These are phyloP conservation scores for Drosophila hydei DNA, from an alignment of 1,140 invertebrate species.

Conservation along the genomic window DNA sequence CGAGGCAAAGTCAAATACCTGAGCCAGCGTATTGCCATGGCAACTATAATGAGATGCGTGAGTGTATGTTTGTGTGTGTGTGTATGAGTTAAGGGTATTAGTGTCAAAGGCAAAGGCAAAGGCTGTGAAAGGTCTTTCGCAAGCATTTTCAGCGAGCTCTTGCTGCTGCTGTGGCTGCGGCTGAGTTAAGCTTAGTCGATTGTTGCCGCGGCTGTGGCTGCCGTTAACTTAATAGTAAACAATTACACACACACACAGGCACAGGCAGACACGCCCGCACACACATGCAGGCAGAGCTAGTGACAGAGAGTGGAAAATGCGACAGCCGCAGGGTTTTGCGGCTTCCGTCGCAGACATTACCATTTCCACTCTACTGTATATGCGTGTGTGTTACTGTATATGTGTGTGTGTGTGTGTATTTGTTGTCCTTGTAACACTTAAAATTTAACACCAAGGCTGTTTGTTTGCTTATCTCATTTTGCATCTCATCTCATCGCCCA, in stretches of 20 bases:
- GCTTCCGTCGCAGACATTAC: constrained; percentile 43
- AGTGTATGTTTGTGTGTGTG: constrained; percentile 21
- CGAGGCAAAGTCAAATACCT: constrained; percentile 40
- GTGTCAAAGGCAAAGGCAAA: constrained; percentile 65
- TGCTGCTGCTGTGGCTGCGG: constrained; percentile 31
- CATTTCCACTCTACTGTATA: constrained; percentile 10
- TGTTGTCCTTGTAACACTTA: constrained; percentile 82
- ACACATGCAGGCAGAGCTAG: constrained; percentile 22
- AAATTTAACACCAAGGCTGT: constrained; percentile 80
- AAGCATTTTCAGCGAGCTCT: constrained; percentile 41
- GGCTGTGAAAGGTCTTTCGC: constrained; percentile 54
- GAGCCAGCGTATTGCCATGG: constrained; percentile 14
- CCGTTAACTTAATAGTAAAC: constrained; percentile 82
- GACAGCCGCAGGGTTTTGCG: constrained; percentile 65
- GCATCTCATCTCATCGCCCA: constrained; percentile 57
- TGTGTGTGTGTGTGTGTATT: constrained; percentile 7
- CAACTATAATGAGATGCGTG: constrained; percentile 46
- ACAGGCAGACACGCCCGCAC: neutral
- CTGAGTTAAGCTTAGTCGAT: constrained; percentile 53
- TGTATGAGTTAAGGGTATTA: constrained; percentile 52
- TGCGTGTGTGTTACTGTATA: constrained; percentile 6
- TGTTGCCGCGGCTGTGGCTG: constrained; percentile 73
- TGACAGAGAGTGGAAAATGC: constrained; percentile 31
- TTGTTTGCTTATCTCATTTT: constrained; percentile 78
- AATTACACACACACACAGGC: constrained; percentile 53